Evolutionary conservation across 37 sponge, comb jelly and placozoan genomes (phyloP).

Genomic region (Beroe forskalii): DNA sequence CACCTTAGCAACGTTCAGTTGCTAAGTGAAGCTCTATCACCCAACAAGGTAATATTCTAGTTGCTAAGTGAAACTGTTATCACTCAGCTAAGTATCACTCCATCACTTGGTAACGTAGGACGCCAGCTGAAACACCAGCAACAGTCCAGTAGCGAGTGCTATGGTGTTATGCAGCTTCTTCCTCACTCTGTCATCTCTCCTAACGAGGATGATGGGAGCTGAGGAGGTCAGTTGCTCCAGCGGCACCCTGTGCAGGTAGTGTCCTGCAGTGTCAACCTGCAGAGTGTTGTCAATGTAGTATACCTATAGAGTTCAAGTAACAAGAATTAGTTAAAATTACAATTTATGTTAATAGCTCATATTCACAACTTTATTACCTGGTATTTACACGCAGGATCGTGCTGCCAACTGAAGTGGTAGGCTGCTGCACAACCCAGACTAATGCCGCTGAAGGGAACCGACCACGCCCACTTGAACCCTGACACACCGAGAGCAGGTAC

Average conservation of each 20-base stretch:
- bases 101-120: constrained; percentile 3
- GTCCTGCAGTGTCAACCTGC: constrained; percentile 61
- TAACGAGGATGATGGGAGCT: constrained; percentile 29
- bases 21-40: too few species aligned
- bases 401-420: constrained; percentile 65
- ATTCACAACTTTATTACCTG: too few species aligned
- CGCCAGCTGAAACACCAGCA: constrained; percentile 6
- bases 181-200: constrained; percentile 27
- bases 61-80: too few species aligned
- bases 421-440: constrained; percentile 41
- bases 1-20: too few species aligned
- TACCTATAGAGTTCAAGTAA: neutral
- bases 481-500: constrained; percentile 26
- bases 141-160: neutral
- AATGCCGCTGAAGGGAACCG: constrained; percentile 16
- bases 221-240: constrained; percentile 50
- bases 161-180: constrained; percentile 63
- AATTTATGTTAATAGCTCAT: neutral
- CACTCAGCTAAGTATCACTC: too few species aligned
- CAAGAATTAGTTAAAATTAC: neutral
- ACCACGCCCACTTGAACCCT: neutral
- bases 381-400: constrained; percentile 61
- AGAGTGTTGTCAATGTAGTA: too few species aligned
- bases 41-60: too few species aligned
- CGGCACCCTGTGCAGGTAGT: constrained; percentile 42